These are phyloP conservation scores for Tetropium fuscum DNA, from an alignment of 2,888 invertebrate genomes.

Conservation along the genomic window DNA sequence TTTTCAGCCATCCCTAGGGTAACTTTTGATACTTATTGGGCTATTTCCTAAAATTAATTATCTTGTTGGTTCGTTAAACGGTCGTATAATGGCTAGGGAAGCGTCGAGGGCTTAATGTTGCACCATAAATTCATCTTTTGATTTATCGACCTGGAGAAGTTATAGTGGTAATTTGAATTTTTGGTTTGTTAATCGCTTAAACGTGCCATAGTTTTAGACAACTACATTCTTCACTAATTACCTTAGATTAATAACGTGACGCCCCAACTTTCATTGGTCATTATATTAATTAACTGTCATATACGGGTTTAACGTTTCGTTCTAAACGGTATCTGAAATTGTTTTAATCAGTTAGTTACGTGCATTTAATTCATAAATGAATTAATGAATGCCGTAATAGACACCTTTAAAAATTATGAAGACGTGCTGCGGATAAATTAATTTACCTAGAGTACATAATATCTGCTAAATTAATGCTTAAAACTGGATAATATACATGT, in stretches of 20 bases:
- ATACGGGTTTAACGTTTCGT: background rate
- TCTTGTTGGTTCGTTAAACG: conserved; percentile 45
- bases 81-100: conserved; percentile 44
- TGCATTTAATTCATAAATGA: conserved; percentile 3
- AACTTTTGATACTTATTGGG: conserved; percentile 23
- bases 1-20: background rate
- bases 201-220: conserved; percentile 39
- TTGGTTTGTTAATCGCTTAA: conserved; percentile 43
- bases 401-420: conserved; percentile 3
- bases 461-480: background rate
- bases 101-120: conserved; percentile 43
- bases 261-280: conserved; percentile 2
- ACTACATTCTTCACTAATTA: conserved; percentile 38
- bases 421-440: background rate
- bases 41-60: conserved; percentile 46
- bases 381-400: conserved; percentile 1
- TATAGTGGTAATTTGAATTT: conserved; percentile 47
- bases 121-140: conserved; percentile 44
- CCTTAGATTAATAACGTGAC: conserved; percentile 7
- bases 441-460: background rate
- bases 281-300: conserved; percentile 3
- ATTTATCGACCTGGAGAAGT: conserved; percentile 41
- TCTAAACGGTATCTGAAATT: conserved; percentile 2
- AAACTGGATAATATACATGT: background rate
- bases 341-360: background rate